Evolutionary conservation across 1,140 invertebrate genomes (phyloP), one percentile per base, ranked within the genome.

Genomic region (Drosophila nannoptera): DNA sequence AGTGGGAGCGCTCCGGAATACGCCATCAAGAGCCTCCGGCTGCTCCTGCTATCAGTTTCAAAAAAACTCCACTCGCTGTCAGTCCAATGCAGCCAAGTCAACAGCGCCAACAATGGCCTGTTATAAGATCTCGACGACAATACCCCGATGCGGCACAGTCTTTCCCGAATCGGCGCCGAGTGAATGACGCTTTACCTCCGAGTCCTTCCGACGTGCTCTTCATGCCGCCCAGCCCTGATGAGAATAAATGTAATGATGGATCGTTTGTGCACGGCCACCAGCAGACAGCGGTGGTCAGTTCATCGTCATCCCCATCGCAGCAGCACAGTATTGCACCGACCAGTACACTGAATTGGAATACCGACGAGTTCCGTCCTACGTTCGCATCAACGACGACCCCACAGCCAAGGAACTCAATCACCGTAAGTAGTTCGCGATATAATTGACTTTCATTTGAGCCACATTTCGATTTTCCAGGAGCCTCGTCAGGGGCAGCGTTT

Each of bases 341-440:
- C 7, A 72, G 69, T 43, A 50, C 43, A 2, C 42, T 71, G 2
- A 71, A 71, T 32, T 61, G 36, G 36, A 71, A 67, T 54, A 64
- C 69, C 9, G 11, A 11, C 3, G 69, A 71, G 22, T 71, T 71
- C 36, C 11, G 8, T 11, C 69, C 69, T 4, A 45, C 3, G 5
- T 2, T 4, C 29, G 14, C n/a, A n/a, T n/a, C n/a, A n/a, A 8
- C 3, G 16, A 4, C 0, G 4, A 4, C 9, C n/a, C 11, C n/a
- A 7, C 11, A 45, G 11, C 45, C 46, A 6, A 60, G 9, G 6
- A n/a, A n/a, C n/a, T n/a, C n/a, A n/a, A 55, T 69, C 7, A 63
- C 14, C n/a, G 66, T 69, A 46, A 64, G 66, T 11, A 8, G 2
- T 5, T 33, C n/a, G 4, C 12, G 4, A 14, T 11, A n/a, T n/a